Evolutionary conservation across 2,797 vertebrate genomes (phyloP), one percentile per base, ranked within the genome.

Genomic region (Spondyliosoma cantharus): DNA sequence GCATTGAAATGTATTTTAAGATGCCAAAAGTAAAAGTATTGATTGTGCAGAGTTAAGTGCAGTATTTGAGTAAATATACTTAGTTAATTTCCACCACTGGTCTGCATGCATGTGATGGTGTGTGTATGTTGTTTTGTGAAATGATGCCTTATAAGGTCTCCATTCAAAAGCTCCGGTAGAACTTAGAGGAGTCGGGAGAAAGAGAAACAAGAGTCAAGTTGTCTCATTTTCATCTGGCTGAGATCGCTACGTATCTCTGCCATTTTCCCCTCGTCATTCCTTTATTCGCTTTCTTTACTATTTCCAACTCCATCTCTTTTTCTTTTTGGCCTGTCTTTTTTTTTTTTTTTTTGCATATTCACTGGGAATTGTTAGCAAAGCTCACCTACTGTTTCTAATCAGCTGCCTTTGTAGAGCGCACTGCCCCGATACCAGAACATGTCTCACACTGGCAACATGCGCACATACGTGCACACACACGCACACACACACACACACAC

Each of bases 361-460:
- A 86, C 89, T 62, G 64, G 62, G 81, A 89, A 92, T 88, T 85
- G 84, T 93, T 87, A 91, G 87, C 86, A 86, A 90, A 85, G 88
- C 91, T 93, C 93, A 92, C 94, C 93, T 88, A 94, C 93, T 95
- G 94, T 93, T 93, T 94, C 93, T 90, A 94, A 95, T 95, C 94
- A 94, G 93, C 90, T 89, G 89, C 92, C 92, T 94, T 95, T 95
- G 93, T 95, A 85, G 82, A 82, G 76, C 42, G 27, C 85, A 78
- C 86, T 62, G 74, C 76, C 58, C 73, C 60, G 53, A 83, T 84
- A 88, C 85, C 88, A 83, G 88, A 84, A 85, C 85, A 83, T 57
- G 82, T 73, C 86, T 88, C 90, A 83, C 81, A 78, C 86, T 75
- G 68, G 68, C 76, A 86, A 78, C 84, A 79, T 82, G 86, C 78